Conservation (phyloP, 1,140 invertebrate genomes). For the Plectrocnemia conspersa region DNA sequence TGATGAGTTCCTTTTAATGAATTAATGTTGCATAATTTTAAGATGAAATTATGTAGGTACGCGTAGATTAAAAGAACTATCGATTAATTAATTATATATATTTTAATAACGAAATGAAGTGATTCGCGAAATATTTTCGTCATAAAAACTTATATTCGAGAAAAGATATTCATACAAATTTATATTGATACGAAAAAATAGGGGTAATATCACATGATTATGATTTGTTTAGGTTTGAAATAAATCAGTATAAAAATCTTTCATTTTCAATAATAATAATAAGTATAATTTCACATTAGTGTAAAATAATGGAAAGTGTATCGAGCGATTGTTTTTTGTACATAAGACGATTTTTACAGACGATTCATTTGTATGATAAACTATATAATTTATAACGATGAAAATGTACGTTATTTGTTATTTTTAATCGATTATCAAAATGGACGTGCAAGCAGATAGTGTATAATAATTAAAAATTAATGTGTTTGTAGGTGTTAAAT, state of each 20-base stretch:
- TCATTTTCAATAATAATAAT: neutral
- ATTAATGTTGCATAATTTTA: conserved; percentile 35
- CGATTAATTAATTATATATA: conserved; percentile 25
- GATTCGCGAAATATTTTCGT: conserved; percentile 12
- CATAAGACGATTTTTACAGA: too few species aligned
- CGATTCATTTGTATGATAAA: too few species aligned
- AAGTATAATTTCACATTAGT: neutral
- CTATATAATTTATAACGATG: too few species aligned
- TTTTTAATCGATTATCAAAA: conserved; percentile 17
- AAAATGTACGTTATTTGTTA: conserved; percentile 18
- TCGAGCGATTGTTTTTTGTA: too few species aligned
- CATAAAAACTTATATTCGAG: conserved; percentile 1
- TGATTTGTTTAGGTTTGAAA: neutral
- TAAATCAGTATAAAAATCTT: neutral
- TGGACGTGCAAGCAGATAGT: too few species aligned
- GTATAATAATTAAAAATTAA: conserved; percentile 27
- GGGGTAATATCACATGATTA: conserved; percentile 2
- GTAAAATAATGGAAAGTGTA: neutral
- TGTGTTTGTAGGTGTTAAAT: conserved; percentile 33
- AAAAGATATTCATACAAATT: conserved; percentile 7
- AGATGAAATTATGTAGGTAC: conserved; percentile 20
- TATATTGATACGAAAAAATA: conserved; percentile 7
- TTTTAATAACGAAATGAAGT: conserved; percentile 16
- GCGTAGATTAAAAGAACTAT: too few species aligned
- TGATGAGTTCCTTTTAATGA: conserved; percentile 34